Conservation (phyloP, 64 coral and sea anemone genomes). For the Stichodactyla mertensii region DNA sequence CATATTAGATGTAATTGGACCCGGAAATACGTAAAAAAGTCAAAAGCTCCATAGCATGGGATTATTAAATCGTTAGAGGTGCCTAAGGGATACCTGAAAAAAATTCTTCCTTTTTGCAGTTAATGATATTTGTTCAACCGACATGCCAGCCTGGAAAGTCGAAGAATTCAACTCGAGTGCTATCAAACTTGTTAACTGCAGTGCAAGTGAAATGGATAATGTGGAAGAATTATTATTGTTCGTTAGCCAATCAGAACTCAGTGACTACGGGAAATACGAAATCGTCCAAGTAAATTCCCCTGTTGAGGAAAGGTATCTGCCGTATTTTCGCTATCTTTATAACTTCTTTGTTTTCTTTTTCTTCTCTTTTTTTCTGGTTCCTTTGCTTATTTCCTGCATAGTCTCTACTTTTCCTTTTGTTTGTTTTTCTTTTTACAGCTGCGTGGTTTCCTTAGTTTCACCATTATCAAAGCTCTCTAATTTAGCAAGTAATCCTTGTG, state of each 20-base stretch:
- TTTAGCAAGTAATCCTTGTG: not conserved
- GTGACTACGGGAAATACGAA: slow-evolving; percentile 37
- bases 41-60: too few species aligned
- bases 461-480: not conserved
- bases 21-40: too few species aligned
- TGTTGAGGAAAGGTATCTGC: not conserved
- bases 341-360: too few species aligned
- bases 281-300: not conserved
- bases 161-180: not conserved
- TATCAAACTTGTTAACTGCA: not conserved
- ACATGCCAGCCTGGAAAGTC: slow-evolving; percentile 10
- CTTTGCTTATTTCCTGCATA: too few species aligned
- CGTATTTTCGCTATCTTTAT: not conserved
- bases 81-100: not conserved
- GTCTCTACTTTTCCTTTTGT: too few species aligned
- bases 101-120: too few species aligned
- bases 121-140: not conserved
- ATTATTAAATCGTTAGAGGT: not conserved
- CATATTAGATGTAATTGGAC: too few species aligned
- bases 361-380: not conserved
- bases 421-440: not conserved
- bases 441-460: not conserved
- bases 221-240: slow-evolving; percentile 5
- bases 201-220: not conserved
- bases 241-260: not conserved